A percentile compares a stretch with the other conserved stretches of the same genome.
These are phyloP conservation scores for Indicator maculatus DNA, from an alignment of 2,113 vertebrate genomes.

Conservation along the genomic window DNA sequence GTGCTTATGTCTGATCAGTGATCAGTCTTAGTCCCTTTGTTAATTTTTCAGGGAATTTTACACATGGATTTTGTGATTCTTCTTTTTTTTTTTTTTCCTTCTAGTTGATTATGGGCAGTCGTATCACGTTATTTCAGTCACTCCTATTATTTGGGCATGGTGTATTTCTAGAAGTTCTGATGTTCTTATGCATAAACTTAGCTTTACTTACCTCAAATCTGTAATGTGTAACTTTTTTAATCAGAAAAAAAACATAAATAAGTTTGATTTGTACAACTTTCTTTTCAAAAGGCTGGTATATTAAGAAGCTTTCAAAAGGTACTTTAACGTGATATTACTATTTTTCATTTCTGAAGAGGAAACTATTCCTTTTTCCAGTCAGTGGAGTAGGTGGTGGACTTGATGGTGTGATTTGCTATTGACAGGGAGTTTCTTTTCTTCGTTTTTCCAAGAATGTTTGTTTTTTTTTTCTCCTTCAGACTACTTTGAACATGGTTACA, in stretches of 20 bases:
- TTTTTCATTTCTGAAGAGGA: not conserved
- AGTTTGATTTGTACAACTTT: not conserved
- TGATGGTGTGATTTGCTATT: not conserved
- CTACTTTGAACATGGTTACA: not conserved
- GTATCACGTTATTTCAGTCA: accelerated
- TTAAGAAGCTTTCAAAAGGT: not conserved
- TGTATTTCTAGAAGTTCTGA: not conserved
- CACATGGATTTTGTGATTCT: not conserved
- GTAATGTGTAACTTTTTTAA: not conserved
- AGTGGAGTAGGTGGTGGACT: not conserved
- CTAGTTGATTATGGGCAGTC: not conserved
- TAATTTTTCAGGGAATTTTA: conserved; percentile 12
- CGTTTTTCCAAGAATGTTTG: not conserved
- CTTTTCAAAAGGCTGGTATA: not conserved
- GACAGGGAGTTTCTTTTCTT: conserved; percentile 17
- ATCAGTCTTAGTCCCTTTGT: not conserved
- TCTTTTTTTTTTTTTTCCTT: not conserved
- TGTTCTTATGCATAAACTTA: not conserved
- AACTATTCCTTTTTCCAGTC: not conserved
- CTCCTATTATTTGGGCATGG: not conserved
- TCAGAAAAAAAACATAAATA: not conserved
- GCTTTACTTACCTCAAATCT: not conserved
- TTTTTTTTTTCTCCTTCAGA: not conserved
- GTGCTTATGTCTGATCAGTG: not conserved
- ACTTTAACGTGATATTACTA: accelerated